Base-by-base conservation (phyloP, 2,888 invertebrate species). In the Clepsis dumicolana region DNA sequence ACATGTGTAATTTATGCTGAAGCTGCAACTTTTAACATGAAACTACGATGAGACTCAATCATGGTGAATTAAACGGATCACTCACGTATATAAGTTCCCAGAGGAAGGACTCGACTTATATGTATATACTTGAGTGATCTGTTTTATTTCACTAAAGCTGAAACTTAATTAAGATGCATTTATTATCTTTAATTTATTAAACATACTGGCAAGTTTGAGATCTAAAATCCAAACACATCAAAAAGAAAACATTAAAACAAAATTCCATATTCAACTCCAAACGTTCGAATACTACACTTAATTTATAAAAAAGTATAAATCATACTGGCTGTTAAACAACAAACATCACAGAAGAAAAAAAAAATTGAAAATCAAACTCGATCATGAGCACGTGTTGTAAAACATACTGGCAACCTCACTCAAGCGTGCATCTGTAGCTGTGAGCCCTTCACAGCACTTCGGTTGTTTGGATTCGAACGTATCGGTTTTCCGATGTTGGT, bases 391-490 rank as follows among this genome's bases (percentile, higher is more conserved):
- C 48, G 12, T 48, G 48, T 48, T 48, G 21, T 18, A 48, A 35
- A 54, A 56, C 24, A 41, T 25, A 24, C 57, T 41, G 57, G 52
- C 21, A 52, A 14, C 56, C 32, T 32, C 56, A 56, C 38, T 57
- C 41, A 25, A 57, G 41, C 57, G 38, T 57, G 21, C 35, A 57
- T 57, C 57, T 38, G 57, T 57, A 35, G 57, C 57, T 57, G 38
- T 57, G 16, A 38, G 57, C 25, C 38, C 57, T 57, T 41, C 57
- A 57, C 57, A 38, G 25, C 54, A 54, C 29, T 54, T n/a, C 25
- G 54, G 24, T 16, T 57, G 57, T 38, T 24, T 41, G 57, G 24
- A 52, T 25, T 24, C n/a, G 52, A 25, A 14, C 52, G 38, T 57
- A 57, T 57, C 57, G 57, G 24, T 29, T 52, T 24, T 27, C 27